phyloP scores from a whole-genome alignment of 2,888 invertebrate genomes.

The Sphaerophoria taeniata region DNA sequence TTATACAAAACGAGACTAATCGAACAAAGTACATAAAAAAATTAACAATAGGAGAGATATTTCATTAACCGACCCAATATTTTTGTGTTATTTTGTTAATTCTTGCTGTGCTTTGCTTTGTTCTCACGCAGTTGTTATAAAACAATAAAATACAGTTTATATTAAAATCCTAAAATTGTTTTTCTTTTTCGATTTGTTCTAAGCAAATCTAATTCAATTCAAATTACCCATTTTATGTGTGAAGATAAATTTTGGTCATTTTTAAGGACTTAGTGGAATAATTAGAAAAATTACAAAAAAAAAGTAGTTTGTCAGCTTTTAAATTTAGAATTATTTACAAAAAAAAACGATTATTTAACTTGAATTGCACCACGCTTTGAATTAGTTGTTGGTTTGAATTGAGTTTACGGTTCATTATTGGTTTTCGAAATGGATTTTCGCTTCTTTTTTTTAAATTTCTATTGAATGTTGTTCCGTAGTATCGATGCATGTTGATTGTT shows the following conservation, averaged over 20 bases:
- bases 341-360: background rate
- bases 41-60: conserved; percentile 61
- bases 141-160: background rate
- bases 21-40: conserved; percentile 6
- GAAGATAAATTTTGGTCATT: background rate
- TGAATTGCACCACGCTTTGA: conserved; percentile 18
- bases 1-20: conserved; percentile 7
- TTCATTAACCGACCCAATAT: conserved; percentile 69
- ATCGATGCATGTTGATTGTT: conserved; percentile 18
- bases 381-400: too few relatives aligned
- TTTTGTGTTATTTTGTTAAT: conserved; percentile 13
- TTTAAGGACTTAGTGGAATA: conserved; percentile 6
- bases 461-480: conserved; percentile 8
- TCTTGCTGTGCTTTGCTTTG: conserved; percentile 22
- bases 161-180: background rate
- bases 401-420: too few relatives aligned
- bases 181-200: background rate
- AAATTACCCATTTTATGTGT: conserved; percentile 20
- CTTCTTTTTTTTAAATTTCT: background rate
- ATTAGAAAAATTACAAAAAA: conserved; percentile 5
- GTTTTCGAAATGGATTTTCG: too few relatives aligned
- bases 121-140: conserved; percentile 16
- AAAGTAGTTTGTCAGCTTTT: conserved; percentile 49
- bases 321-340: conserved; percentile 32
- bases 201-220: background rate